These are phyloP conservation scores for Agrochola circellaris DNA, from an alignment of 2,888 invertebrate species.

Conservation along the genomic window DNA sequence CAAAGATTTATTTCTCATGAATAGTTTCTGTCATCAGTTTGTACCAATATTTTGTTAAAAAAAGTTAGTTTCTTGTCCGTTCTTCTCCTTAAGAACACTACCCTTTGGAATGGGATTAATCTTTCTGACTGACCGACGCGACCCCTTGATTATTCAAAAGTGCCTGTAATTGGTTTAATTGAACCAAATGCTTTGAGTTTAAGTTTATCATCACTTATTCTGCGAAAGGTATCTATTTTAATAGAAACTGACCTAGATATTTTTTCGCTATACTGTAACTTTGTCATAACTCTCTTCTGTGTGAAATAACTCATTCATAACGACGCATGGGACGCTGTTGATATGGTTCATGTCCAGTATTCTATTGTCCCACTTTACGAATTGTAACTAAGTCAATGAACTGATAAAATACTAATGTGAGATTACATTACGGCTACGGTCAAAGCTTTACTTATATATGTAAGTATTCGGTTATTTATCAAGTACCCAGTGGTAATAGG, in stretches of 20 bases:
- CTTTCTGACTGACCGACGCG: neutral
- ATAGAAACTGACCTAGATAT: conserved; percentile 7
- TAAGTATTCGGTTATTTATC: neutral
- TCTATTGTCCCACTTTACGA: conserved; percentile 22
- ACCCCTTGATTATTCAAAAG: neutral
- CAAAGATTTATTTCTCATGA: neutral
- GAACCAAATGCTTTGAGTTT: neutral
- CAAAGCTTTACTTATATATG: neutral
- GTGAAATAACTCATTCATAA: neutral
- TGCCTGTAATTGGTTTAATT: neutral
- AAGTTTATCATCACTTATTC: neutral
- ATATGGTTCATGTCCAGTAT: neutral
- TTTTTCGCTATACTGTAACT: neutral
- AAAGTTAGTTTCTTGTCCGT: neutral
- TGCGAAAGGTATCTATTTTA: neutral
- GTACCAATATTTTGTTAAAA: neutral
- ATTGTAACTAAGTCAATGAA: conserved; percentile 40
- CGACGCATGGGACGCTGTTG: too few relatives aligned
- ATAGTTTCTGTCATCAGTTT: neutral
- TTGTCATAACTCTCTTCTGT: neutral
- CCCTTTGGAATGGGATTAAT: neutral
- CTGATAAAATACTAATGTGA: conserved; percentile 44
- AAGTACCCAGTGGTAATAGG: neutral
- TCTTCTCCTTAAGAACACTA: neutral
- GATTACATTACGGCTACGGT: neutral